Conservation (phyloP, 2,797 vertebrate species). For the Pachyuromys duprasi region DNA sequence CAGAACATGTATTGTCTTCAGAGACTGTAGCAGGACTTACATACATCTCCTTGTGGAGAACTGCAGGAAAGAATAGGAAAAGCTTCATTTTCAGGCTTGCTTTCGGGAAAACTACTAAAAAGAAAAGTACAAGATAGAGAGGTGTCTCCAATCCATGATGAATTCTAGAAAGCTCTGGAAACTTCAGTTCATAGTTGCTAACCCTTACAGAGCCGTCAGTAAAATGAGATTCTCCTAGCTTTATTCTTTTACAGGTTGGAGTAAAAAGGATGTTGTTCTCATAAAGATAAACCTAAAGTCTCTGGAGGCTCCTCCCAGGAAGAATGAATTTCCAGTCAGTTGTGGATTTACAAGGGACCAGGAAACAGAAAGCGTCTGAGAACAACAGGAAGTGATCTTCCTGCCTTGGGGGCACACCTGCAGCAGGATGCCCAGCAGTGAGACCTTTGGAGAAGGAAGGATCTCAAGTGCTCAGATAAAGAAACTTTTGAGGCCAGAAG, state of each 20-base stretch:
- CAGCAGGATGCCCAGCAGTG: not conserved
- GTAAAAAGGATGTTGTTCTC: not conserved
- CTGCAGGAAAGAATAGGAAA: not conserved
- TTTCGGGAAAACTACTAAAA: constrained; percentile 34
- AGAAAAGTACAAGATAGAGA: not conserved
- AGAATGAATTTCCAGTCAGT: not conserved
- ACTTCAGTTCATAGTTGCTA: not conserved
- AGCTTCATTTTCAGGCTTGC: not conserved
- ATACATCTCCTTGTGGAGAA: not conserved
- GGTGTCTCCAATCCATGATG: not conserved
- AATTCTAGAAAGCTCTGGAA: not conserved
- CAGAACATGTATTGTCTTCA: not conserved
- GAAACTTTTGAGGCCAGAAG: not conserved
- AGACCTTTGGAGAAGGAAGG: not conserved
- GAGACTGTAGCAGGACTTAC: not conserved
- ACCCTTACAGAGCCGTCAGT: not conserved
- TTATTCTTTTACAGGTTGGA: not conserved
- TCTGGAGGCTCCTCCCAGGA: not conserved
- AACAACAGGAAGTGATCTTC: not conserved
- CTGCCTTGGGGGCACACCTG: not conserved
- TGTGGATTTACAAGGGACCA: not conserved
- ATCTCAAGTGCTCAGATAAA: not conserved
- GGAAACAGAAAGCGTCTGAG: not conserved
- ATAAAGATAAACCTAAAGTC: not conserved
- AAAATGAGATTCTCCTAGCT: not conserved